phyloP scores from a whole-genome alignment of 1,140 invertebrate genomes.

The Leguminivora glycinivorella region DNA sequence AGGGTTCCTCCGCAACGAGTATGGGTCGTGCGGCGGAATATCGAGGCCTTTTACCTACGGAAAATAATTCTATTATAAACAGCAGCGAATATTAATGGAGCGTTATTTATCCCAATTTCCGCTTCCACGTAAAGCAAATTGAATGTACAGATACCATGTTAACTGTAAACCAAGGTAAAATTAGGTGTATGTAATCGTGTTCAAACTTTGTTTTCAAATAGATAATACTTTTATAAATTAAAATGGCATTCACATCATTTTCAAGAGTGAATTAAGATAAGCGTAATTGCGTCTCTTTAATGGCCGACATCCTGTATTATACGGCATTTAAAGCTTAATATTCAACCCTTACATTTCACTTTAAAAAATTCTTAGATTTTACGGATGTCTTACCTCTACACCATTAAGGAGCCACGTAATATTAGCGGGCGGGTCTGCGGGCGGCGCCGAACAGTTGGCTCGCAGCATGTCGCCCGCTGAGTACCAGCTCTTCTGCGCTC shows the following conservation, averaged over 20 bases:
- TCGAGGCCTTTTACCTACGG: conserved; percentile 68
- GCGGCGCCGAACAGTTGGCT: conserved; percentile 86
- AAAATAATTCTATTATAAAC: neutral
- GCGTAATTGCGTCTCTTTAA: too few relatives aligned
- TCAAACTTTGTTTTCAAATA: too few relatives aligned
- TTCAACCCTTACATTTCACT: too few relatives aligned
- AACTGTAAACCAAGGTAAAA: too few relatives aligned
- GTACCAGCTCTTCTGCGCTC: conserved; percentile 85
- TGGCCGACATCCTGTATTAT: too few relatives aligned
- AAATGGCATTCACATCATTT: too few relatives aligned
- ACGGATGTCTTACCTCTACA: conserved; percentile 80
- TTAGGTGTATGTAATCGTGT: too few relatives aligned
- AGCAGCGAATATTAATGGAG: neutral
- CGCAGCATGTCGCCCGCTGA: conserved; percentile 85
- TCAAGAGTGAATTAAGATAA: too few relatives aligned
- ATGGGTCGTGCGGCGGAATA: conserved; percentile 59
- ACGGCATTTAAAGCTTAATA: too few relatives aligned
- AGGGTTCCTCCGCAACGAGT: conserved; percentile 49
- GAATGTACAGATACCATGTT: neutral
- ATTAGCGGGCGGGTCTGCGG: conserved; percentile 87
- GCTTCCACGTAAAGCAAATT: neutral
- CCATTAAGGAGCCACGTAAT: conserved; percentile 90
- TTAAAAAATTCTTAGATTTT: too few relatives aligned
- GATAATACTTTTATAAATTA: too few relatives aligned
- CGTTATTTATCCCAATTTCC: too few relatives aligned